Conservation (phyloP, 2,888 invertebrate species). For the Lasioglossum leucozonium region DNA sequence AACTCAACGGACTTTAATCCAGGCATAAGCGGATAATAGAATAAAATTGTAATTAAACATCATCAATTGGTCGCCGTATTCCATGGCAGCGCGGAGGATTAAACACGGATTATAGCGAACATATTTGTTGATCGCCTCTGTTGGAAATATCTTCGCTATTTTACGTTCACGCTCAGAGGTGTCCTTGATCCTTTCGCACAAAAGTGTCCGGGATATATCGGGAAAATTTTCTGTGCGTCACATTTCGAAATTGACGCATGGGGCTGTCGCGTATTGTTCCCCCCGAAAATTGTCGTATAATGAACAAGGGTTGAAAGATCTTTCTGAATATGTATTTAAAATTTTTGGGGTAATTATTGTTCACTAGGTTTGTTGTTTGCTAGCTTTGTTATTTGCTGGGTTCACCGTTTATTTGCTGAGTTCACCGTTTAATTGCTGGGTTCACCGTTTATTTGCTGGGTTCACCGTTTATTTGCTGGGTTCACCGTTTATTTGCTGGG, state of each 20-base stretch:
- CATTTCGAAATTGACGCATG: background rate
- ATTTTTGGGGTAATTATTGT: too few species aligned
- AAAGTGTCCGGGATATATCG: background rate
- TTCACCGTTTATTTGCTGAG: too few species aligned
- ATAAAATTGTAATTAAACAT: constrained; percentile 28
- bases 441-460: too few species aligned
- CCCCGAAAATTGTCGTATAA: too few species aligned
- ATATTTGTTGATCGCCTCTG: background rate
- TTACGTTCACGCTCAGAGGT: background rate
- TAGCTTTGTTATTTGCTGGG: too few species aligned
- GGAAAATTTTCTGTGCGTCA: background rate
- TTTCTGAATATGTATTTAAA: too few species aligned
- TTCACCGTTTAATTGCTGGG: too few species aligned
- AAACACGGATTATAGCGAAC: constrained; percentile 12
- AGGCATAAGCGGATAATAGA: constrained; percentile 28
- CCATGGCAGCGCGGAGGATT: background rate
- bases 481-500: too few species aligned
- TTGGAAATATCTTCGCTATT: background rate
- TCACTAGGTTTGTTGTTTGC: too few species aligned
- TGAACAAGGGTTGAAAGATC: too few species aligned
- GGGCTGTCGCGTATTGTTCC: too few species aligned
- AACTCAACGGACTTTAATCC: constrained; percentile 31
- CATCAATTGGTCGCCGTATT: background rate
- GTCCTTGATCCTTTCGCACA: background rate
- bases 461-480: too few species aligned